Base-by-base conservation (phyloP, 2,888 invertebrate genomes). In the Labia minor region DNA sequence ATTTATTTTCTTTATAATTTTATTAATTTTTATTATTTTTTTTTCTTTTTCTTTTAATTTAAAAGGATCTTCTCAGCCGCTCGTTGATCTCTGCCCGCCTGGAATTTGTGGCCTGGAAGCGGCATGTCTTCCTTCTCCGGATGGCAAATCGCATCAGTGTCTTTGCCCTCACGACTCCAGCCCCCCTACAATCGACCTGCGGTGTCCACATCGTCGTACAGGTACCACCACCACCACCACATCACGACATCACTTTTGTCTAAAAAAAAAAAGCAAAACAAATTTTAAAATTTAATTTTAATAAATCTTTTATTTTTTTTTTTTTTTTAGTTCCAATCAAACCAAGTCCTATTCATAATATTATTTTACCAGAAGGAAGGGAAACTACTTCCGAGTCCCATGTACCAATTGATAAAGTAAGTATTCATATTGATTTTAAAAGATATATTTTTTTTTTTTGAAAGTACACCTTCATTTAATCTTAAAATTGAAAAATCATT, bases 121-220 rank as follows among this genome's bases (percentile, higher is more conserved):
- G 0, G 87, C 86, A 0, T 88, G 87, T 73, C 77, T 79, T 67
- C 79, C 77, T 14, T 76, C 78, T 70, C 75, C 78, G 65, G 81
- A 82, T 69, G 77, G 77, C 67, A 77, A 78, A 63, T 79, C 79
- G 3, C 83, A 85, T 72, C 82, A 79, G 65, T 88, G 88, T 74
- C 77, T 86, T 2, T 88, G 88, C 74, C 85, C 87, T 0, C 84
- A 86, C 71, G 86, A 86, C 72, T 80, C 80, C n/a, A 79, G 81
- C 63, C 81, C 82, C 0, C 85, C 86, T 10, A 85, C 84, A 19
- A 76, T 78, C 20, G 84, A 85, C 72, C 81, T 83, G 70, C 81
- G 80, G 70, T 85, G 85, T 72, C 86, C 86, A 2, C 81, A 79
- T 70, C 80, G 86, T 69, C 79, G 80, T 67, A 84, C 82, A 74